phyloP scores from a whole-genome alignment of 2,113 vertebrate species.

The Camelus bactrianus region DNA sequence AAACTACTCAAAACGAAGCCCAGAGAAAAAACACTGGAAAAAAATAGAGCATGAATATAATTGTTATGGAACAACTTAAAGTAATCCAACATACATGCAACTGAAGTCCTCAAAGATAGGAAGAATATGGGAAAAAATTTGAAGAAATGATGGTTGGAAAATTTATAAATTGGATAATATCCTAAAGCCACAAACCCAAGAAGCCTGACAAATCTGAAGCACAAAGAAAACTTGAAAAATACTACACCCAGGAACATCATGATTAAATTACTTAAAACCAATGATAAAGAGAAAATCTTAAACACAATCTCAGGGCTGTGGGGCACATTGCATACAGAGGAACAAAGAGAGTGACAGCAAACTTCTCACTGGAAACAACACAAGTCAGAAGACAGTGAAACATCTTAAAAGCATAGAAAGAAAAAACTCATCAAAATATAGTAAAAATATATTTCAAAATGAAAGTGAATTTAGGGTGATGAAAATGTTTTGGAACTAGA shows the following conservation, averaged over 20 bases:
- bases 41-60: not conserved
- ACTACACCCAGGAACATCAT: not conserved
- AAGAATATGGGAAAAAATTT: not conserved
- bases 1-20: constrained; percentile 39
- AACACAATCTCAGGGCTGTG: not conserved
- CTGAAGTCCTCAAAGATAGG: not conserved
- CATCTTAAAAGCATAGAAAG: not conserved
- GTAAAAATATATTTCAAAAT: constrained; percentile 23
- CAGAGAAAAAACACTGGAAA: not conserved
- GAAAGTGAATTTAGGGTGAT: not conserved
- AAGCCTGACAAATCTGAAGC: not conserved
- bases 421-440: not conserved
- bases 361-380: not conserved
- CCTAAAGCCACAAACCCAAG: not conserved
- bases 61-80: not conserved
- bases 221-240: constrained; percentile 29
- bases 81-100: not conserved
- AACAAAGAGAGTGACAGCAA: not conserved
- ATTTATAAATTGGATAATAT: not conserved
- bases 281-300: not conserved
- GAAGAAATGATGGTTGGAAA: not conserved
- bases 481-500: not conserved
- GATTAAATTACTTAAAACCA: constrained; percentile 42
- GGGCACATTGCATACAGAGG: not conserved
- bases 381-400: not conserved